Evolutionary conservation across 2,797 vertebrate species (phyloP), one percentile per base, ranked within the genome.

Genomic region (Melanotaenia trifasciata): DNA sequence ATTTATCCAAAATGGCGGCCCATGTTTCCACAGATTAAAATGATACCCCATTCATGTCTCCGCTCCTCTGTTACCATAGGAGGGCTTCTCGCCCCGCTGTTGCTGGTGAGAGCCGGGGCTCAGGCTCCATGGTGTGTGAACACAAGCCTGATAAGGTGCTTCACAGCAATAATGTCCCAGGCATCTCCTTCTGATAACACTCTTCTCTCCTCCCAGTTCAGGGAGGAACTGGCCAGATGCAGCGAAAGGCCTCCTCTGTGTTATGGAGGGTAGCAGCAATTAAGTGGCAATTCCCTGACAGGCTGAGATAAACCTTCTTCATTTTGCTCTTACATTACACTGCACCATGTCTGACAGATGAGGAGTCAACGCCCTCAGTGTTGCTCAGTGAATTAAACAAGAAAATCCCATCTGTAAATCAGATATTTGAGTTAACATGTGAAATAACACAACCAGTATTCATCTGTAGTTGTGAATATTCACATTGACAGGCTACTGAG

Each of bases 171-270:
- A 57, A 26, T 35, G 78, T 69, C 67, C 71, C 60, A 51, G 64
- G 77, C 57, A 80, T 70, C 73, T 78, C 61, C 61, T 30, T 59
- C 62, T 70, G 87, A 91, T 90, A 89, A 90, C 81, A 67, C 83
- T 50, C 54, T 71, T 14, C 54, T 70, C 62, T 78, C 69, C 28
- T 77, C 74, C 74, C 78, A 45, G 24, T 51, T 67, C 67, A 62
- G 70, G 79, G 70, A 68, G 68, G 13, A n/a, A 54, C 53, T 16
- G 72, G 53, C 71, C 83, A 18, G 18, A 57, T 45, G 54, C 80
- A 59, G 54, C 36, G 33, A 51, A 36, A 64, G 73, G 45, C 54
- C 67, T 76, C 61, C 58, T 57, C 62, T 32, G 59, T 38, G 69
- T 80, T 68, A 79, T 6, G 40, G 78, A 76, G 60, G 63, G 74